Evolutionary conservation across 1,140 invertebrate species (phyloP).

Genomic region (Ctenoplectra terminalis): DNA sequence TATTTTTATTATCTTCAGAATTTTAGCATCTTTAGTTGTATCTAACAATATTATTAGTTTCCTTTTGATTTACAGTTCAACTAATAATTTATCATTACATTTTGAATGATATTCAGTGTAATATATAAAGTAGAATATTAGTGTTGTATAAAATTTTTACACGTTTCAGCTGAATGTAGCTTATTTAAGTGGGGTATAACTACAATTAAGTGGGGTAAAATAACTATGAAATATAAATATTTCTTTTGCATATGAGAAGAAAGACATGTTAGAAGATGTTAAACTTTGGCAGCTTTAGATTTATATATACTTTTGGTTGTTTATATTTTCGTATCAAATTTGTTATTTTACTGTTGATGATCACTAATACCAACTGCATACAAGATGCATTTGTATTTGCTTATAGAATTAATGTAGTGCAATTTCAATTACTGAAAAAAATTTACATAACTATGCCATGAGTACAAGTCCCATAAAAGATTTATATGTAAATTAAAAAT

Average conservation of each 20-base stretch:
- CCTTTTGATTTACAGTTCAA: background rate
- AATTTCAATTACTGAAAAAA: background rate
- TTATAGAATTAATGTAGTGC: background rate
- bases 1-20: background rate
- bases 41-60: background rate
- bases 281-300: constrained; percentile 23
- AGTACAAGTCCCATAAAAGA: background rate
- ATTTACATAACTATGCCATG: background rate
- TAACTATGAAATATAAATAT: constrained; percentile 18
- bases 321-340: background rate
- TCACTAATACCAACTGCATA: background rate
- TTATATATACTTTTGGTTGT: constrained; percentile 11
- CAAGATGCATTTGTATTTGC: background rate
- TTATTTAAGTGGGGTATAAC: constrained; percentile 40
- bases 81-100: constrained; percentile 31
- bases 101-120: constrained; percentile 39
- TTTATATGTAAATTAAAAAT: constrained; percentile 20
- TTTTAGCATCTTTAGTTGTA: background rate
- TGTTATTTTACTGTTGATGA: background rate
- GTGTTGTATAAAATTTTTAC: constrained; percentile 53
- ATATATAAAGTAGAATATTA: constrained; percentile 45
- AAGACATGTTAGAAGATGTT: constrained; percentile 12
- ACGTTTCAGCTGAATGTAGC: constrained; percentile 36
- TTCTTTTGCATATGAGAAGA: constrained; percentile 15
- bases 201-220: constrained; percentile 13